Percentiles rank a stretch among this genome's conserved stretches.
These are phyloP conservation scores for Aporophyla lueneburgensis DNA, from an alignment of 2,888 invertebrate genomes.

Conservation along the genomic window DNA sequence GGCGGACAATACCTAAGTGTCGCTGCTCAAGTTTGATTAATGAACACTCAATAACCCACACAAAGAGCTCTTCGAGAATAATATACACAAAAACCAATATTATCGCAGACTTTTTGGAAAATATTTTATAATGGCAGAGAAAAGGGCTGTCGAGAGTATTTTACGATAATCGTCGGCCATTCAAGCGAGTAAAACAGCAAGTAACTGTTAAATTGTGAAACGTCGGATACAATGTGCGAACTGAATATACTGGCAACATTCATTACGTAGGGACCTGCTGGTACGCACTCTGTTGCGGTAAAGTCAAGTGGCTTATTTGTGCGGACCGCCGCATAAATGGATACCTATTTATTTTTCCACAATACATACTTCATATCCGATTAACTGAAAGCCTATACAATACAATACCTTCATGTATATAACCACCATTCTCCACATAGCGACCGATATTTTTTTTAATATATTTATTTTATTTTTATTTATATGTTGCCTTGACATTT, in stretches of 20 bases:
- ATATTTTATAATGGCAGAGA: slow-evolving; percentile 49
- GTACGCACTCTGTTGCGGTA: slow-evolving; percentile 12
- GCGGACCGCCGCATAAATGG: slow-evolving; percentile 29
- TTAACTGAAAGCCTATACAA: slow-evolving; percentile 21
- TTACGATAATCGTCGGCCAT: slow-evolving; percentile 55
- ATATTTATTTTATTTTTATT: no score
- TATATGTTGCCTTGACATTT: slow-evolving; percentile 44
- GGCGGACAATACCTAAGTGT: slow-evolving; percentile 77
- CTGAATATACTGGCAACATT: slow-evolving; percentile 31
- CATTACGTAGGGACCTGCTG: slow-evolving; percentile 23
- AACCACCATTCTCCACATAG: slow-evolving; percentile 17
- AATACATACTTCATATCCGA: slow-evolving; percentile 48
- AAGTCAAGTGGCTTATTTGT: slow-evolving; percentile 41
- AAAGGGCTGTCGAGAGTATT: slow-evolving; percentile 49
- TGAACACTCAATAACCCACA: slow-evolving; percentile 72
- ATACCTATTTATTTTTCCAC: slow-evolving; percentile 29
- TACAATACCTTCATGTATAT: background rate
- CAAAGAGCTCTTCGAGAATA: slow-evolving; percentile 58
- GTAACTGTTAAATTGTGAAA: slow-evolving; percentile 39
- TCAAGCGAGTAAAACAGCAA: slow-evolving; percentile 51
- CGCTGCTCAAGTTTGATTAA: slow-evolving; percentile 79
- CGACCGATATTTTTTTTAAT: no score
- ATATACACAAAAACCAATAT: slow-evolving; percentile 63
- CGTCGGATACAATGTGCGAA: slow-evolving; percentile 28
- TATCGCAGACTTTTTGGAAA: slow-evolving; percentile 50